Evolutionary conservation across 2,888 invertebrate genomes (phyloP).

Genomic region (Drosophila acutilabella): DNA sequence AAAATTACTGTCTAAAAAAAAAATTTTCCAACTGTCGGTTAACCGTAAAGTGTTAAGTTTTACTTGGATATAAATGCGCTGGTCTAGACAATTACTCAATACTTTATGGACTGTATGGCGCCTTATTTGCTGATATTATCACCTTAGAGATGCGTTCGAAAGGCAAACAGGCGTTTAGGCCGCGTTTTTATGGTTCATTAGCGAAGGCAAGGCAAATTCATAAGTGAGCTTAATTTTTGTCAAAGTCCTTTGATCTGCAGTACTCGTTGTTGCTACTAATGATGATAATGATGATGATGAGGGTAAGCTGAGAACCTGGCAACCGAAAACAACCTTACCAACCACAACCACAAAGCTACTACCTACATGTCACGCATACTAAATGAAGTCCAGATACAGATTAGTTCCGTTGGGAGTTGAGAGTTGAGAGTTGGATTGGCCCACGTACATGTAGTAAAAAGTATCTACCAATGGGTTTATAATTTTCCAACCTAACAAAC

Average conservation of each 20-base stretch:
- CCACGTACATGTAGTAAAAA: conserved; percentile 34
- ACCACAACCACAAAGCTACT: conserved; percentile 57
- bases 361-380: conserved; percentile 74
- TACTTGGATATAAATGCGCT: not conserved
- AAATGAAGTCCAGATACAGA: conserved; percentile 58
- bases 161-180: conserved; percentile 49
- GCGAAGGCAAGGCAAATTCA: conserved; percentile 74
- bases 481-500: conserved; percentile 53
- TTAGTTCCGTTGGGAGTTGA: conserved; percentile 18
- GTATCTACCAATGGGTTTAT: conserved; percentile 74
- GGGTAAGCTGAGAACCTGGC: conserved; percentile 17
- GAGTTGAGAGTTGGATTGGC: not conserved
- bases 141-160: conserved; percentile 47
- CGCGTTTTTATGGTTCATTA: conserved; percentile 79
- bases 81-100: conserved; percentile 14
- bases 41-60: too few species aligned
- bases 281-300: conserved; percentile 39
- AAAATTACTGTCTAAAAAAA: too few species aligned
- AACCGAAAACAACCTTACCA: conserved; percentile 45
- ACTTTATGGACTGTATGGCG: not conserved
- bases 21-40: too few species aligned
- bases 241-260: conserved; percentile 71
- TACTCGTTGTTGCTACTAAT: conserved; percentile 32
- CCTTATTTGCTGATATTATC: conserved; percentile 30
- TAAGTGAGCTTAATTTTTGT: conserved; percentile 68